Conservation (phyloP, 2,888 invertebrate genomes). For the Silvanus unidentatus region DNA sequence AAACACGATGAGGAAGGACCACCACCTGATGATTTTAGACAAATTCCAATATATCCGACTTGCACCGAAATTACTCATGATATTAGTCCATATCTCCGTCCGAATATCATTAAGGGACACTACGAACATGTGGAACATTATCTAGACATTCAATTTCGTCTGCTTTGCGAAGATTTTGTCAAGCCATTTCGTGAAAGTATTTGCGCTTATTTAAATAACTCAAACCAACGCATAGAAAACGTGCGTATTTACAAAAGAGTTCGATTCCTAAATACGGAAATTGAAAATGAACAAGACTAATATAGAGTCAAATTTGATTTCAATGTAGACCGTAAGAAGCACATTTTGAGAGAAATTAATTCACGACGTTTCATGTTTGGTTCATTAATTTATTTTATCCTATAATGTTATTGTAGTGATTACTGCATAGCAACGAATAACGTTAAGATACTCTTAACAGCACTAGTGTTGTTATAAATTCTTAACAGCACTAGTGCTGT, state of each 20-base stretch:
- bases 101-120: conserved; percentile 56
- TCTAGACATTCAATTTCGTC: conserved; percentile 68
- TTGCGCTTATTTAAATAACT: conserved; percentile 23
- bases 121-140: conserved; percentile 66
- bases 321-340: conserved; percentile 20
- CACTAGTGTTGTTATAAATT: no score
- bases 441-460: no score
- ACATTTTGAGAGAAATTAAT: conserved; percentile 45
- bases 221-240: conserved; percentile 17
- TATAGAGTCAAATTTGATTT: conserved; percentile 23
- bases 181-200: conserved; percentile 66
- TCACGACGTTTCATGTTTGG: conserved; percentile 64
- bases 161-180: conserved; percentile 75
- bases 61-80: conserved; percentile 39
- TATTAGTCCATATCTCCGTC: conserved; percentile 47
- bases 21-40: conserved; percentile 47
- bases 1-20: no score
- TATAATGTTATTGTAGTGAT: no score
- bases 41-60: conserved; percentile 51
- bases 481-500: no score
- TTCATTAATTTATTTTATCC: conserved; percentile 63
- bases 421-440: no score
- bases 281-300: conserved; percentile 20
- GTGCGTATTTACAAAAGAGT: conserved; percentile 22
- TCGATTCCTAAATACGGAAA: conserved; percentile 18